phyloP scores from a whole-genome alignment of 1,140 invertebrate genomes.

The Aphaenogaster ashmeadi region DNA sequence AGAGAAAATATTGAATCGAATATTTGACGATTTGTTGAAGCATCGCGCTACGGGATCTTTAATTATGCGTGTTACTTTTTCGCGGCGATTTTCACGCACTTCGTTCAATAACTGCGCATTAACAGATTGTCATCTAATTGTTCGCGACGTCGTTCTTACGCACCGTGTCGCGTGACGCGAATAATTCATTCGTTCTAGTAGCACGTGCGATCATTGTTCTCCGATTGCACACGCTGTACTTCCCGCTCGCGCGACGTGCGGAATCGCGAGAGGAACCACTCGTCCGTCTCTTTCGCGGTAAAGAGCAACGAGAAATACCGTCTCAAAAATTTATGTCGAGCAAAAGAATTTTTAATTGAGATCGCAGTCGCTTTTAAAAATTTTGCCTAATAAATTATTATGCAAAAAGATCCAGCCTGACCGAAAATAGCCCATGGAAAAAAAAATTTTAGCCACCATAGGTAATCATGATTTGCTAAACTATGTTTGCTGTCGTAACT shows the following conservation, averaged over 20 bases:
- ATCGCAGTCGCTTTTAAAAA: background rate
- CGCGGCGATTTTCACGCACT: background rate
- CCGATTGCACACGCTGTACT: background rate
- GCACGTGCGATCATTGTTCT: slow-evolving; percentile 34
- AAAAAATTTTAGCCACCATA: no score
- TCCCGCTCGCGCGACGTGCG: background rate
- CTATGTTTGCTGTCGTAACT: no score
- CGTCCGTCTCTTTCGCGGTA: background rate
- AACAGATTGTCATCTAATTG: slow-evolving; percentile 41
- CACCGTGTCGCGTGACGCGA: background rate
- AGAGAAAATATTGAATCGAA: background rate
- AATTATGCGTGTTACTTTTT: background rate
- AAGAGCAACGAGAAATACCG: background rate
- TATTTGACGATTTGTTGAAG: background rate
- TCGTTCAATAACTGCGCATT: background rate
- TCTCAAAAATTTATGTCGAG: background rate
- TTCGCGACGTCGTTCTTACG: slow-evolving; percentile 7
- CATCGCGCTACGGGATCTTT: background rate
- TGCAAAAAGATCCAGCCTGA: no score
- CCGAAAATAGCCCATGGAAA: no score
- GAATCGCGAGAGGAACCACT: background rate
- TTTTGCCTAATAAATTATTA: no score
- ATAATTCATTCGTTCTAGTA: slow-evolving; percentile 49
- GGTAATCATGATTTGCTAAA: no score
- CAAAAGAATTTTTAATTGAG: background rate